Evolutionary conservation across 35 echinoderm and acorn worm genomes (phyloP).

Genomic region (Ophioderma brevispina): DNA sequence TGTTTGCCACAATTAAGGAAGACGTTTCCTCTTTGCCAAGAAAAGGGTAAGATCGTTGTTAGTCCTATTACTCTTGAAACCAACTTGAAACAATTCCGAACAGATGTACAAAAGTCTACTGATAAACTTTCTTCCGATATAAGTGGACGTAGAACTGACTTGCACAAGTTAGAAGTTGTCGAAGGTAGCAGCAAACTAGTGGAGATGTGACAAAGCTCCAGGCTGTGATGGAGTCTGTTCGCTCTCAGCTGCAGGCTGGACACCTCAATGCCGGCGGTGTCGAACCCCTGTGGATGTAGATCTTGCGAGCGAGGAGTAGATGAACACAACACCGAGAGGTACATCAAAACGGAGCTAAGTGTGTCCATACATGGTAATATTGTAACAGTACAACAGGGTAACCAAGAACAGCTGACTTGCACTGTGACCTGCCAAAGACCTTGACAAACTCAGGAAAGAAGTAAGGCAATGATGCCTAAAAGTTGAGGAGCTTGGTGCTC

Average conservation of each 20-base stretch:
- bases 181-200: neutral
- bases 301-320: neutral
- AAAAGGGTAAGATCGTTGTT: neutral
- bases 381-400: neutral
- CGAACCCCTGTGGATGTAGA: neutral
- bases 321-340: neutral
- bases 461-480: neutral
- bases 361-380: neutral
- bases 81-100: neutral
- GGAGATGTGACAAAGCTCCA: neutral
- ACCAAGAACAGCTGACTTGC: neutral
- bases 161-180: neutral
- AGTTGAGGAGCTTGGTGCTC: neutral
- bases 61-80: neutral
- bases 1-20: neutral
- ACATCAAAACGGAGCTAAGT: neutral
- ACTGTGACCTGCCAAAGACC: neutral
- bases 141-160: neutral
- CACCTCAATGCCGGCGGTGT: neutral
- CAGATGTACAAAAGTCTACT: neutral
- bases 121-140: neutral
- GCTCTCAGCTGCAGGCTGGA: neutral
- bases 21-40: neutral
- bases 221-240: neutral
- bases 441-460: neutral